These are phyloP conservation scores for Nibea albiflora DNA, from an alignment of 2,113 vertebrate species.

Conservation along the genomic window DNA sequence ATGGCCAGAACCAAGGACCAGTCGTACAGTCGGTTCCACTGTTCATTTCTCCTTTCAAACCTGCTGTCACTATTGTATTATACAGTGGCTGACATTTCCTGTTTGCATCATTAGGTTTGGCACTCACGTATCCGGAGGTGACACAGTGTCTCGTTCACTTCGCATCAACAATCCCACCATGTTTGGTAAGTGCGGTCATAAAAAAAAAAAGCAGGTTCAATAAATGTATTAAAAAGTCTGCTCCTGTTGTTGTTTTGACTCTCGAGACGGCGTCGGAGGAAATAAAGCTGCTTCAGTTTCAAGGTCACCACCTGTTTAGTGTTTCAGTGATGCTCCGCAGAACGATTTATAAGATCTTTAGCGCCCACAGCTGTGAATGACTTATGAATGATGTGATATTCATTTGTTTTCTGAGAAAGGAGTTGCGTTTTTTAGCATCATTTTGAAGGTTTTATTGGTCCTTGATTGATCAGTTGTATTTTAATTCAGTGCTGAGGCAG, in stretches of 20 bases:
- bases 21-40: constrained; percentile 83
- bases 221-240: background rate
- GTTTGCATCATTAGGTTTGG: constrained; percentile 87
- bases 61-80: background rate
- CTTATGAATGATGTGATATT: background rate
- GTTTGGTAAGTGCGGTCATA: constrained; percentile 83
- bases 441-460: background rate
- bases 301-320: background rate
- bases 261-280: background rate
- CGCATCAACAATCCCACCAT: constrained; percentile 91
- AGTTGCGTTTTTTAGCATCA: background rate
- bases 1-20: constrained; percentile 80
- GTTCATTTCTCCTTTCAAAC: background rate
- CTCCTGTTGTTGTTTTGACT: background rate
- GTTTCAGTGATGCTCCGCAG: background rate
- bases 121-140: constrained; percentile 88
- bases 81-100: background rate
- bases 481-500: background rate
- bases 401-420: background rate
- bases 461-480: background rate
- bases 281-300: background rate
- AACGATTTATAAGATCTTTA: background rate
- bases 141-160: constrained; percentile 85
- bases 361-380: background rate
- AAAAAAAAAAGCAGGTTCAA: background rate